phyloP scores from a whole-genome alignment of 2,888 invertebrate genomes.

The Eumacrocentrus americanus region DNA sequence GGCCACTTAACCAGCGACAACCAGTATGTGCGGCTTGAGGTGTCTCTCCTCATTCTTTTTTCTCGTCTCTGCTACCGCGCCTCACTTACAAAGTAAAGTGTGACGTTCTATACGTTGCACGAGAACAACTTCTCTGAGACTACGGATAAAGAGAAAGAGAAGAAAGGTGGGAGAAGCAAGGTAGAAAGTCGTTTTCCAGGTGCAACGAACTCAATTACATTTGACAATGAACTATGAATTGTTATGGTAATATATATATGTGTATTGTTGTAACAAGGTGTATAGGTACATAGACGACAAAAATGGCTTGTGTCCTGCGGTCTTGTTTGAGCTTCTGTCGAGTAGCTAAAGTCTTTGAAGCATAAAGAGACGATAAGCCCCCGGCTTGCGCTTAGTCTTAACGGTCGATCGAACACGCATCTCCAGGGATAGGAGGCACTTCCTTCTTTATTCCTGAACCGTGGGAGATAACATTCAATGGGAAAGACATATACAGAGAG shows the following conservation, averaged over 20 bases:
- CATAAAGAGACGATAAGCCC: conserved; percentile 27
- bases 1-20: conserved; percentile 34
- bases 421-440: not conserved
- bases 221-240: not conserved
- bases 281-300: too few relatives aligned
- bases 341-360: conserved; percentile 20
- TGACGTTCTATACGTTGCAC: conserved; percentile 15
- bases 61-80: not conserved
- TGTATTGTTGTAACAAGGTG: too few relatives aligned
- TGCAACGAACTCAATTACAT: conserved; percentile 17
- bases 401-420: conserved; percentile 24
- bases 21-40: conserved; percentile 20
- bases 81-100: not conserved
- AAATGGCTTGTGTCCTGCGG: too few relatives aligned
- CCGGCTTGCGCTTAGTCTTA: conserved; percentile 6
- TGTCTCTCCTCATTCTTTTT: not conserved
- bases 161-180: not conserved
- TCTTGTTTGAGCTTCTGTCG: too few relatives aligned
- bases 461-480: conserved; percentile 4
- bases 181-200: not conserved
- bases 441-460: conserved; percentile 5
- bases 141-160: not conserved
- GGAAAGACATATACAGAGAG: not conserved
- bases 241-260: conserved; percentile 9
- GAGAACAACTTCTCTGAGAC: not conserved